phyloP scores from a whole-genome alignment of 2,797 vertebrate species.

The Dryobates pubescens region DNA sequence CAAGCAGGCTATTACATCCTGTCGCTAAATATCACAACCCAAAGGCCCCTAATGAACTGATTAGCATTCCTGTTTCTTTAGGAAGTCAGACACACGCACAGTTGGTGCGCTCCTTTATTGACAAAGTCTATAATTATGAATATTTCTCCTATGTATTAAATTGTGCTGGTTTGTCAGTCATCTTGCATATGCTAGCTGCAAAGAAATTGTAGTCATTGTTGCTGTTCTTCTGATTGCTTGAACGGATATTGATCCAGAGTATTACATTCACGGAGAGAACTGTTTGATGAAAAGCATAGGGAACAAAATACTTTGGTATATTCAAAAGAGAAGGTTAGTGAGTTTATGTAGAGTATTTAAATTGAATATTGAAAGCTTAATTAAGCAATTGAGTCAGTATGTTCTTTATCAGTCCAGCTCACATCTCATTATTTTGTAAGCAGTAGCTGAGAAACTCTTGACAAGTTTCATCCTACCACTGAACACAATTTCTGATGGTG shows the following conservation, averaged over 20 bases:
- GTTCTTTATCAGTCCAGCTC: neutral
- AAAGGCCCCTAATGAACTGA: slow-evolving; percentile 79
- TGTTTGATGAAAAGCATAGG: slow-evolving; percentile 60
- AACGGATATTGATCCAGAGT: slow-evolving; percentile 62
- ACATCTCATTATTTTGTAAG: neutral
- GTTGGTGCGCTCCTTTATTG: slow-evolving; percentile 76
- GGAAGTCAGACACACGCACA: slow-evolving; percentile 74
- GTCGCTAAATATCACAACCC: slow-evolving; percentile 77
- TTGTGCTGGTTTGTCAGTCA: slow-evolving; percentile 68
- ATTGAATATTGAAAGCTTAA: slow-evolving; percentile 34
- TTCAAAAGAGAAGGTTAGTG: slow-evolving; percentile 50
- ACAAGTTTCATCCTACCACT: neutral
- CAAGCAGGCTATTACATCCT: slow-evolving; percentile 74
- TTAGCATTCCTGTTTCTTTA: slow-evolving; percentile 80
- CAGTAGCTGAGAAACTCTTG: neutral
- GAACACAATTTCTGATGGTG: neutral
- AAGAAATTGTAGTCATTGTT: slow-evolving; percentile 71
- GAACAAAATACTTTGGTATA: neutral
- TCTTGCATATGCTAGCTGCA: slow-evolving; percentile 56
- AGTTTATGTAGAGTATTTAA: slow-evolving; percentile 35
- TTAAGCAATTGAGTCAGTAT: slow-evolving; percentile 14
- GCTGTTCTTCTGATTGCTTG: slow-evolving; percentile 71
- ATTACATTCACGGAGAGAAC: slow-evolving; percentile 60
- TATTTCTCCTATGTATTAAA: slow-evolving; percentile 72
- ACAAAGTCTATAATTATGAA: slow-evolving; percentile 77